A percentile compares a stretch with the other conserved stretches of the same genome.
Conservation (phyloP, 1,140 invertebrate genomes). For the Zaprionus taronus region DNA sequence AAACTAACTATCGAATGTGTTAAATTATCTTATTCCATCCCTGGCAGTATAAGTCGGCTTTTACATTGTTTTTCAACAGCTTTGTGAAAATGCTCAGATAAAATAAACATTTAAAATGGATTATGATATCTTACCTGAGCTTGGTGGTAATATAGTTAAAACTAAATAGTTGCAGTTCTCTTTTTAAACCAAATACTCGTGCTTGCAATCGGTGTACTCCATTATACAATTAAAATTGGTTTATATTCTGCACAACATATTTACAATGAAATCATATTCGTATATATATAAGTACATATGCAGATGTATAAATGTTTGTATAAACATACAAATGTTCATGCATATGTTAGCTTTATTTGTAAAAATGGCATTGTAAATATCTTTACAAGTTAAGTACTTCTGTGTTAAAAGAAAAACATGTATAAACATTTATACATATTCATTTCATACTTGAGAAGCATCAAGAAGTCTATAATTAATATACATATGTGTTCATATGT, state of each 20-base stretch:
- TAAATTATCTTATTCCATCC: neutral
- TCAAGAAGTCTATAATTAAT: too few relatives aligned
- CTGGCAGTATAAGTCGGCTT: conserved; percentile 53
- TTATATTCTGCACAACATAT: neutral
- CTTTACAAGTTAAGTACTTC: neutral
- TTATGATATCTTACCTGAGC: conserved; percentile 47
- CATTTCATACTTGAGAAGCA: too few relatives aligned
- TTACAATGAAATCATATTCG: conserved; percentile 4
- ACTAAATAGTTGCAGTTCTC: neutral
- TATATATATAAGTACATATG: conserved; percentile 12
- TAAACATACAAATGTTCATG: conserved; percentile 14
- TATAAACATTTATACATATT: too few relatives aligned
- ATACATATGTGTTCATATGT: too few relatives aligned
- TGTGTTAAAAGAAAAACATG: too few relatives aligned
- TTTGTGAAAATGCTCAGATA: conserved; percentile 35
- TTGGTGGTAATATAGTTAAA: conserved; percentile 41
- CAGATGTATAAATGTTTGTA: neutral
- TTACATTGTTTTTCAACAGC: conserved; percentile 50
- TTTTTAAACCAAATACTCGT: neutral
- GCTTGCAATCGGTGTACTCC: conserved; percentile 1
- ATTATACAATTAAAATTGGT: neutral
- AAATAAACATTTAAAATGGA: conserved; percentile 47
- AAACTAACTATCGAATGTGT: conserved; percentile 6
- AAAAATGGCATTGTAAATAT: neutral
- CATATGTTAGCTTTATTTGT: neutral